Conservation (phyloP, 2,797 vertebrate species). For the Pipistrellus pygmaeus region DNA sequence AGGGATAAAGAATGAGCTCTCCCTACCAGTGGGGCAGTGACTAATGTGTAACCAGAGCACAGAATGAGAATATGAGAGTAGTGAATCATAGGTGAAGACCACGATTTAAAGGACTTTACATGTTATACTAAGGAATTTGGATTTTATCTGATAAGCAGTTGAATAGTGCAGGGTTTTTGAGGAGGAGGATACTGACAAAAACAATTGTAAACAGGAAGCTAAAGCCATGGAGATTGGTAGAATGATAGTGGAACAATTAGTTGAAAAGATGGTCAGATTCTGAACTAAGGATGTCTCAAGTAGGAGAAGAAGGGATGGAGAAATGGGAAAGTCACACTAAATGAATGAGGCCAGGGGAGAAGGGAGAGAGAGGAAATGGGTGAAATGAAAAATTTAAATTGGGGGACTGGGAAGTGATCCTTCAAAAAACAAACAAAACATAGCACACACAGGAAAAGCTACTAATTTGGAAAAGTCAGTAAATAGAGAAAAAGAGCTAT, state of each 20-base stretch:
- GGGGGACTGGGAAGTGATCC: background rate
- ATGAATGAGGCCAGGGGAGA: background rate
- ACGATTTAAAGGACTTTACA: background rate
- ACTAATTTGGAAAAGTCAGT: background rate
- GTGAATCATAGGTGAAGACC: background rate
- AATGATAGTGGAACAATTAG: no score
- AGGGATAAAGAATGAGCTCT: background rate
- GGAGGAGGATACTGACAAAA: background rate
- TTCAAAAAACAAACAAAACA: background rate
- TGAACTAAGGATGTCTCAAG: background rate
- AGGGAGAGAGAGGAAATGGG: background rate
- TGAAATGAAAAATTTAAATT: background rate
- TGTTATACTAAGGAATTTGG: background rate
- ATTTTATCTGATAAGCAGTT: background rate
- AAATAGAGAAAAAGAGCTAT: background rate
- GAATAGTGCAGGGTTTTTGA: background rate
- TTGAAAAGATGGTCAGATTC: background rate
- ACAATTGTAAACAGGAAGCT: background rate
- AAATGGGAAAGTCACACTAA: background rate
- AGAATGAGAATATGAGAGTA: background rate
- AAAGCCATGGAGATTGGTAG: background rate
- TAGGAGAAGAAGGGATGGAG: background rate
- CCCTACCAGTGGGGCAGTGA: background rate
- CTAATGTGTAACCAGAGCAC: background rate
- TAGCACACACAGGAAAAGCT: background rate